Base-by-base conservation (phyloP, 1,140 invertebrate species). In the Armadillidium nasatum region DNA sequence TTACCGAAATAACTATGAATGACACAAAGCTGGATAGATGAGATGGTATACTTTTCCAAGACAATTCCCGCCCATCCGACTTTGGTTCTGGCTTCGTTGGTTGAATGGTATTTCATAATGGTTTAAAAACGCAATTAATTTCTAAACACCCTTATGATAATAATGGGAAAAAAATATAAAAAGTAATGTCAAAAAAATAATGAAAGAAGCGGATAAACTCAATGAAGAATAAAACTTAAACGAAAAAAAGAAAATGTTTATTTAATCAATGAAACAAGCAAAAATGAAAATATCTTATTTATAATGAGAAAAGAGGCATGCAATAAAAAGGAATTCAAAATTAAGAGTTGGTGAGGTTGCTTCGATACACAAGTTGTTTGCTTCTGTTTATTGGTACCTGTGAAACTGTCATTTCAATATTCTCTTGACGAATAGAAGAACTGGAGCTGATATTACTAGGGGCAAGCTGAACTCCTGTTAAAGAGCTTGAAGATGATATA, bases 331-430 rank as follows among this genome's bases (percentile, higher is more conserved):
- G 50, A 60, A 60, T 60, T 60, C 11, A 13, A 60, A 60, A 60
- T 19, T 60, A 60, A 60, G 11, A 60, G 11, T 3, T 19, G 50
- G 50, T 15, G 50, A 60, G 50, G 50, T 60, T 60, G 50, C 50
- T 60, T 60, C 50, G 50, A 33, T 50, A 19, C 44, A 71, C n/a
- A 76, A 43, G 15, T 15, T 50, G n/a, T 46, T 44, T 69, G 46
- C 21, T 22, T 71, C 46, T 71, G 33, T 33, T 71, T 10, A 7
- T 44, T 71, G 72, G 71, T 78, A 78, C 77, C 77, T 78, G 77
- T 45, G 77, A 75, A 71, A 78, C 74, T 54, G 73, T 78, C 77
- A 78, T 78, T 69, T 72, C 75, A 66, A 74, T 23, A 54, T 72
- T 75, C 74, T 50, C 60, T 71, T 73, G 67, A 22, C 69, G 21